Base-by-base conservation (phyloP, 1,140 invertebrate genomes). In the Diprion similis region DNA sequence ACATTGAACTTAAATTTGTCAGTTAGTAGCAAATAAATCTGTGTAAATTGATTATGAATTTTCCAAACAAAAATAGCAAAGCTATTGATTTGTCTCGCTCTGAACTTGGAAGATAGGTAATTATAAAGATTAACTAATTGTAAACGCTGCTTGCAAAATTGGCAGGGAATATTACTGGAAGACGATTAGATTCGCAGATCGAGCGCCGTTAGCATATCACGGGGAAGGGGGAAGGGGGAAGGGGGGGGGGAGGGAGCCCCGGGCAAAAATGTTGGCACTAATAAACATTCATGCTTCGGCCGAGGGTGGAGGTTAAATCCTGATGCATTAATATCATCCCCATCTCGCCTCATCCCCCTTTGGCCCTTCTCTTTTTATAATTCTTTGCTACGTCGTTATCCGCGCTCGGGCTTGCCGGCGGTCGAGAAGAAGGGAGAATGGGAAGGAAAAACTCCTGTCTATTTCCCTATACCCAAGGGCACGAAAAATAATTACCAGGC, bases 241-340 rank as follows among this genome's bases (percentile, higher is more conserved):
- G 9, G 11, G n/a, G n/a, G n/a, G n/a, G n/a, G 6, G 9, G 9
- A 59, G 9, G 11, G 11, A 59, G 11, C 51, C 51, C 51, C 51
- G n/a, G 51, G 51, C 51, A 13, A 59, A 59, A 59, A 59, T 59
- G 51, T 59, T 59, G 51, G 51, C 67, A 24, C 67, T 68, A 68
- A 68, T 68, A 68, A 68, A 68, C 18, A 68, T 68, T 68, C 67
- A 24, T 68, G 67, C 67, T 45, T 68, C 67, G 67, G 18, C 67
- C 18, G 67, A 19, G 18, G 67, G 18, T 68, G 13, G 67, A 19
- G 45, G 45, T 11, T 68, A 68, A 68, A 68, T 73, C 77, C 77
- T 80, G 71, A 80, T 81, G 79, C 78, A 80, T 82, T 82, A 81
- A 80, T 79, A 79, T 82, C 77, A 78, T 78, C 71, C 75, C 69